phyloP scores from a whole-genome alignment of 2,113 vertebrate genomes.

The Oriolus oriolus region DNA sequence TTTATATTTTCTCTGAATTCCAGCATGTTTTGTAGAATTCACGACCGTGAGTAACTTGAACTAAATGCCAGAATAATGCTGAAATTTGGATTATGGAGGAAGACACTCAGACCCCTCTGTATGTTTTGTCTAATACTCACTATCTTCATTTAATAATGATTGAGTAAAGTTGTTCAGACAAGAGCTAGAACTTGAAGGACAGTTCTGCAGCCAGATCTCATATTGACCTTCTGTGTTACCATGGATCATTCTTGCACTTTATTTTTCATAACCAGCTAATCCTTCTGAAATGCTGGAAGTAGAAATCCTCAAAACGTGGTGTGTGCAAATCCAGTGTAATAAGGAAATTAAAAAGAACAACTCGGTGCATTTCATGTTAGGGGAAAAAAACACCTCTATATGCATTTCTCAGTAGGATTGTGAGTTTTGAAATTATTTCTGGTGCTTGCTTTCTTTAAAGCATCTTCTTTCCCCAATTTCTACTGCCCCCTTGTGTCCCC shows the following conservation, averaged over 20 bases:
- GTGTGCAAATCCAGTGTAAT: background rate
- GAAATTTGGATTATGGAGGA: background rate
- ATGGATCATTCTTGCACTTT: background rate
- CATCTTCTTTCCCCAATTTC: background rate
- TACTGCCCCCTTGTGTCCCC: background rate
- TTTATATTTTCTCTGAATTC: background rate
- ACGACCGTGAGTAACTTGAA: background rate
- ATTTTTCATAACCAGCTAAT: background rate
- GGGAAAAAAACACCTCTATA: background rate
- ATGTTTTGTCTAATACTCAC: background rate
- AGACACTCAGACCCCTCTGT: background rate
- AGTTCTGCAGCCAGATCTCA: background rate
- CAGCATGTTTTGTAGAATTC: background rate
- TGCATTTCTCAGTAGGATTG: background rate
- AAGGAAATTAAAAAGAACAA: background rate
- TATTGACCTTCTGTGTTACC: background rate
- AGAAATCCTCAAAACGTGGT: background rate
- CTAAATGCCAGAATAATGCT: background rate
- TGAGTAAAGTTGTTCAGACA: background rate
- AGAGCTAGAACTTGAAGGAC: background rate
- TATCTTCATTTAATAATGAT: background rate
- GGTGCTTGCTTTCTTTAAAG: background rate
- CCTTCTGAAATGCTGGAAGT: background rate
- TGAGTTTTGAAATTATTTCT: background rate
- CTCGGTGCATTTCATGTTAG: background rate